Conservation (phyloP, 2,113 vertebrate genomes). For the Saccopteryx bilineata region DNA sequence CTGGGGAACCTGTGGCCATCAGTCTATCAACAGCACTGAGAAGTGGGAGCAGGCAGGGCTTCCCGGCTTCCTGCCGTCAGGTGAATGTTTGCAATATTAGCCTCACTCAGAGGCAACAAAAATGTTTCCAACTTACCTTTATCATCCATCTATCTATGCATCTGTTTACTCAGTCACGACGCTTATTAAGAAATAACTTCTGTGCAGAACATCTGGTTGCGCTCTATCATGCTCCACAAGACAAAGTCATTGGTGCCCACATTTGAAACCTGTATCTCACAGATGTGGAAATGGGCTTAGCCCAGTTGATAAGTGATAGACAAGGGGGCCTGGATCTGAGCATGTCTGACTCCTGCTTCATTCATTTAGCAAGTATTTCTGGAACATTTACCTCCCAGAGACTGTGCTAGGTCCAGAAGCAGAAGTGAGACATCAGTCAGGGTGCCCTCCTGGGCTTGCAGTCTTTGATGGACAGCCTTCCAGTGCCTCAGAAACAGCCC, state of each 20-base stretch:
- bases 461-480: not conserved
- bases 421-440: not conserved
- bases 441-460: not conserved
- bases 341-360: not conserved
- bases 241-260: not conserved
- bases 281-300: not conserved
- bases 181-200: not conserved
- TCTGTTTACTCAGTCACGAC: not conserved
- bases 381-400: not conserved
- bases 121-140: not conserved
- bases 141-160: not conserved
- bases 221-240: not conserved
- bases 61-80: not conserved
- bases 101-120: not conserved
- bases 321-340: not conserved
- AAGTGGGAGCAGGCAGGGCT: not conserved
- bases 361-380: slow-evolving; percentile 7
- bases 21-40: not conserved
- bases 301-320: not conserved
- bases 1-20: not conserved
- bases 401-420: not conserved
- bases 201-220: not conserved
- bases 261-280: slow-evolving; percentile 43
- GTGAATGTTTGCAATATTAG: not conserved
- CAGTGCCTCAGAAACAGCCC: not conserved